A percentile compares a stretch with the other conserved stretches of the same genome.
These are phyloP conservation scores for Ennomos erosarius DNA, from an alignment of 2,888 invertebrate genomes.

Conservation along the genomic window DNA sequence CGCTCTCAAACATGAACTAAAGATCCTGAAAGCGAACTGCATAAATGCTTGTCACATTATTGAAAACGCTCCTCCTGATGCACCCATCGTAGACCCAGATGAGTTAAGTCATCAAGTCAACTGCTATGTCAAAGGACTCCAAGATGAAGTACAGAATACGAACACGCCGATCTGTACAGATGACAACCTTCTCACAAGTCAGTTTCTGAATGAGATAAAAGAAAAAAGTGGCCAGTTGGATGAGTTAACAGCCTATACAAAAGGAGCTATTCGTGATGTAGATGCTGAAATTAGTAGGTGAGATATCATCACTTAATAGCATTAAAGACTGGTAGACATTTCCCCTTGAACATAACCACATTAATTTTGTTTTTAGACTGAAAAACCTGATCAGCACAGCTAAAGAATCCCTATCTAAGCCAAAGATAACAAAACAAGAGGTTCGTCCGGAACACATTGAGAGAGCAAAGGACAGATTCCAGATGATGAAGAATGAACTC, in stretches of 20 bases:
- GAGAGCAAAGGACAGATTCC: constrained; percentile 67
- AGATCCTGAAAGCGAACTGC: constrained; percentile 59
- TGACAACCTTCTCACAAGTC: constrained; percentile 64
- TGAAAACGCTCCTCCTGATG: constrained; percentile 61
- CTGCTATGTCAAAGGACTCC: constrained; percentile 63
- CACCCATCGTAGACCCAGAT: constrained; percentile 45
- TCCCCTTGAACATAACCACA: background rate
- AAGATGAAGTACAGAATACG: constrained; percentile 60
- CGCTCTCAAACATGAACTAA: constrained; percentile 60
- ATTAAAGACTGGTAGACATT: too few species aligned
- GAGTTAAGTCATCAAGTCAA: constrained; percentile 55
- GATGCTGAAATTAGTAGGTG: constrained; percentile 71
- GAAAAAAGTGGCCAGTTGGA: constrained; percentile 63
- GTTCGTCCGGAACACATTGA: constrained; percentile 57
- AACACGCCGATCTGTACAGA: constrained; percentile 61
- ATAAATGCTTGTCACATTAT: constrained; percentile 59
- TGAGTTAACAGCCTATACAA: constrained; percentile 65
- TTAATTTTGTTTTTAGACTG: constrained; percentile 54
- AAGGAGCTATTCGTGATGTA: constrained; percentile 63
- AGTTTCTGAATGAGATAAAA: constrained; percentile 66
- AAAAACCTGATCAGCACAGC: constrained; percentile 56
- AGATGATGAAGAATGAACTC: constrained; percentile 62
- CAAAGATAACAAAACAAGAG: constrained; percentile 48
- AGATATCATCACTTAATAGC: constrained; percentile 16
- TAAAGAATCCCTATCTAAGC: constrained; percentile 61